Evolutionary conservation across 1,140 invertebrate species (phyloP).

Genomic region (Spodoptera frugiperda): DNA sequence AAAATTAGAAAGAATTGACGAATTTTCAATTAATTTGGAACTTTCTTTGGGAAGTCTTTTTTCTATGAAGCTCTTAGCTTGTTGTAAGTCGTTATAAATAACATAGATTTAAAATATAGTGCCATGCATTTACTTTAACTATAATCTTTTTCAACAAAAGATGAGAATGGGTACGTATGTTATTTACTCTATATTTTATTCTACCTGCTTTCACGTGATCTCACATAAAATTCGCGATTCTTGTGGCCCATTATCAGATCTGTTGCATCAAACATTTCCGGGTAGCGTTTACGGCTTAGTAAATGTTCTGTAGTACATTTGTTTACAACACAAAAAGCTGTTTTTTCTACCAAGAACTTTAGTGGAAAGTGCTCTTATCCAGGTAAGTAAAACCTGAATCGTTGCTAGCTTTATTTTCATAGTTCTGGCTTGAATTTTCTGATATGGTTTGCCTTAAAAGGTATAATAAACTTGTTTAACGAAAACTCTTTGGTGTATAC

Average conservation of each 20-base stretch:
- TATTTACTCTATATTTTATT: neutral
- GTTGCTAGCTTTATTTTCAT: slow-evolving; percentile 9
- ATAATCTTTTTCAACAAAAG: too few relatives aligned
- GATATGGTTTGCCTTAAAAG: neutral
- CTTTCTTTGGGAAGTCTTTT: too few relatives aligned
- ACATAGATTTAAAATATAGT: too few relatives aligned
- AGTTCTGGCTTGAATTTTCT: slow-evolving; percentile 6
- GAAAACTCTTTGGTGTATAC: too few relatives aligned
- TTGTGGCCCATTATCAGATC: slow-evolving; percentile 6
- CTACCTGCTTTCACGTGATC: neutral
- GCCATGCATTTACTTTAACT: too few relatives aligned
- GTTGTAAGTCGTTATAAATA: too few relatives aligned
- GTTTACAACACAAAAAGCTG: slow-evolving; percentile 39
- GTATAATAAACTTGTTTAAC: neutral
- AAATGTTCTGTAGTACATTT: slow-evolving; percentile 48
- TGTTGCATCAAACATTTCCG: slow-evolving; percentile 48
- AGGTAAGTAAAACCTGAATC: slow-evolving; percentile 18
- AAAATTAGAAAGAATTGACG: too few relatives aligned
- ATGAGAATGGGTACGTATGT: too few relatives aligned
- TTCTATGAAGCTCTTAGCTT: too few relatives aligned
- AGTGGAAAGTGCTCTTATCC: neutral
- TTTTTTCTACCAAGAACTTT: slow-evolving; percentile 32
- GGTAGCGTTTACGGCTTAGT: slow-evolving; percentile 46
- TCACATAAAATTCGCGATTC: neutral
- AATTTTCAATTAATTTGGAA: too few relatives aligned